Conservation (phyloP, 1,140 invertebrate species). For the Macrotrachela quadricornifera region DNA sequence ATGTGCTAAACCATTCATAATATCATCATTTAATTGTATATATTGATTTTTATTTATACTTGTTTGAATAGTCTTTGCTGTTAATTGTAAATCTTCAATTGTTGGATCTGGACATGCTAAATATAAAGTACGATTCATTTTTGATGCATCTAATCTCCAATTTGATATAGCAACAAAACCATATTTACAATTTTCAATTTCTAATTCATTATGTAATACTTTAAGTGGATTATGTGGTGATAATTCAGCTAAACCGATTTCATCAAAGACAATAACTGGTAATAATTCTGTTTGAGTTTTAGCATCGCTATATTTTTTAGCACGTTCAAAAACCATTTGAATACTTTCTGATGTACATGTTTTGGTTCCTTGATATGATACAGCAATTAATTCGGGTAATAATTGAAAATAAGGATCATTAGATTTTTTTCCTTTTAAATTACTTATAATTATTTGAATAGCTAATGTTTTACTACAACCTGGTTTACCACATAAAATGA, state of each 20-base stretch:
- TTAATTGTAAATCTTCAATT: slow-evolving; percentile 10
- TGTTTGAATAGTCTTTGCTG: too few relatives aligned
- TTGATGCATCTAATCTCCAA: slow-evolving; percentile 15
- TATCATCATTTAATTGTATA: too few relatives aligned
- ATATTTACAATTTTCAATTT: slow-evolving; percentile 11
- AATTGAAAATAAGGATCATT: slow-evolving; percentile 10
- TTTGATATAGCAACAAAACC: slow-evolving; percentile 15
- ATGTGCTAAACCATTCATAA: slow-evolving; percentile 12
- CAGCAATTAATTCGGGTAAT: slow-evolving; percentile 11
- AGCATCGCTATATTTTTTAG: slow-evolving; percentile 6
- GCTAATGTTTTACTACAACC: slow-evolving; percentile 15
- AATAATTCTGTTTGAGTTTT: background rate
- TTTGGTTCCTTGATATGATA: slow-evolving; percentile 14
- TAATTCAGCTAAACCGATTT: slow-evolving; percentile 13
- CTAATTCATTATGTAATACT: slow-evolving; percentile 15
- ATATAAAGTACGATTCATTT: slow-evolving; percentile 18
- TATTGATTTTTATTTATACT: too few relatives aligned
- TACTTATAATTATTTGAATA: slow-evolving; percentile 13
- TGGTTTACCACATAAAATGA: slow-evolving; percentile 15
- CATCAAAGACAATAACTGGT: slow-evolving; percentile 9
- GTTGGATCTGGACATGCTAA: slow-evolving; percentile 19
- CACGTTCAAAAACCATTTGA: slow-evolving; percentile 13
- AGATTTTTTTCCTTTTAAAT: slow-evolving; percentile 13
- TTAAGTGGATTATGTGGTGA: slow-evolving; percentile 23
- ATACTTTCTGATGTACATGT: slow-evolving; percentile 14